Evolutionary conservation across 2,113 vertebrate genomes (phyloP), one percentile per base, ranked within the genome.

Genomic region (Eolophus roseicapilla): DNA sequence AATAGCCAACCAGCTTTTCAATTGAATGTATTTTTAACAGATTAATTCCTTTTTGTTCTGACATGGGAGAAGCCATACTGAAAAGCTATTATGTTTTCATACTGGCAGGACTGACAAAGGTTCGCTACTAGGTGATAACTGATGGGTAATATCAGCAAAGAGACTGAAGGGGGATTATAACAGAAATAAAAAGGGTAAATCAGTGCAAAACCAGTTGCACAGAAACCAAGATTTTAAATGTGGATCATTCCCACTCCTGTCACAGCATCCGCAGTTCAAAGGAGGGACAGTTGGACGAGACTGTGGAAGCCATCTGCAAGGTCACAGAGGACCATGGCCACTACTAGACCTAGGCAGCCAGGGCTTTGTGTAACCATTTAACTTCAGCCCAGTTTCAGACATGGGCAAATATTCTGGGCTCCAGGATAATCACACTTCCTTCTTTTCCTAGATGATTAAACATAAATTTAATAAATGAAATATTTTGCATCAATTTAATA

Each of bases 1-100:
- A 93, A 86, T 57, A 96, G 35, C 9, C 67, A 87, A 76, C 33
- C 8, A 75, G 28, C 19, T 73, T 88, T 93, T 87, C 46, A 68
- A 3, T 13, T 78, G 16, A 35, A 20, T 92, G 11, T 59, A 57
- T 76, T 93, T 95, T 94, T 75, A 92, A 79, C 33, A 93, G 37
- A 76, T 63, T 93, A 92, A 81, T 96, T 93, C 8, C 9, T 71
- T 92, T 94, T 75, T 89, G 20, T 75, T 87, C 88, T 86, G 57
- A 55, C 18, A 33, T 47, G 13, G 64, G 31, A 93, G 59, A 91
- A 91, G 19, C 74, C 41, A 65, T 16, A 4, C 27, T 65, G 73
- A 83, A 96, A 85, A 77, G 27, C 27, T 80, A 21, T 20, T 65
- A 39, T 1, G 3, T 83, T 88, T 55, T 8, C 67, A 39, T 3